A percentile compares a stretch with the other conserved stretches of the same genome.
These are phyloP conservation scores for Ptychodera flava DNA, from an alignment of 35 echinoderm and acorn worm species.

Conservation along the genomic window DNA sequence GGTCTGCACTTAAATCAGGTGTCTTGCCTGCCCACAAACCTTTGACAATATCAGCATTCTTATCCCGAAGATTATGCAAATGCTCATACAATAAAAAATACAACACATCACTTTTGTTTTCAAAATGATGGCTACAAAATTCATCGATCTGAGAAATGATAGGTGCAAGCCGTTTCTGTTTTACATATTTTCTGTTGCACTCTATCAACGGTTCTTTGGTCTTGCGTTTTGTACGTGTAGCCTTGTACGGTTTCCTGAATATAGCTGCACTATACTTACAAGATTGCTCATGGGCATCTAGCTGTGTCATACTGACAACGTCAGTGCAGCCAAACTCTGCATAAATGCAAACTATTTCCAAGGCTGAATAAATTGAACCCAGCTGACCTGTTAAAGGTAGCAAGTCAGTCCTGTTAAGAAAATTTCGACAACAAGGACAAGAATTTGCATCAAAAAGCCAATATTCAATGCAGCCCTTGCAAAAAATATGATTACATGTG, in stretches of 20 bases:
- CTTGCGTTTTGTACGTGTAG: neutral
- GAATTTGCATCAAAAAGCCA: neutral
- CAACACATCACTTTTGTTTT: neutral
- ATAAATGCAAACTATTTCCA: neutral
- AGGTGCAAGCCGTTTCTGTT: neutral
- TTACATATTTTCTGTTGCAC: neutral
- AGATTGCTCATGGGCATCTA: neutral
- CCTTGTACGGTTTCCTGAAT: neutral
- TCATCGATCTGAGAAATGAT: neutral
- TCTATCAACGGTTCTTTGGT: neutral
- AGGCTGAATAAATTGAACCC: neutral
- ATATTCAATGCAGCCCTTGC: neutral
- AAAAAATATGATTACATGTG: neutral
- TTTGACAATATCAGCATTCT: too few species aligned
- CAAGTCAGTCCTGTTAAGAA: neutral
- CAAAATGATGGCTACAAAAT: neutral
- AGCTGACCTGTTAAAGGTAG: neutral
- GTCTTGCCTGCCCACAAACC: conserved; percentile 18
- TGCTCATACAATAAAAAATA: neutral
- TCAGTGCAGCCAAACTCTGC: neutral
- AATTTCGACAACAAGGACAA: neutral
- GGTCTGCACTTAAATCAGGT: neutral
- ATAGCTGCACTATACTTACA: too few species aligned
- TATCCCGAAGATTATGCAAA: neutral
- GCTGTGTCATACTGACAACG: neutral